These are phyloP conservation scores for Tapirus indicus DNA, from an alignment of 2,797 vertebrate genomes.

Conservation along the genomic window DNA sequence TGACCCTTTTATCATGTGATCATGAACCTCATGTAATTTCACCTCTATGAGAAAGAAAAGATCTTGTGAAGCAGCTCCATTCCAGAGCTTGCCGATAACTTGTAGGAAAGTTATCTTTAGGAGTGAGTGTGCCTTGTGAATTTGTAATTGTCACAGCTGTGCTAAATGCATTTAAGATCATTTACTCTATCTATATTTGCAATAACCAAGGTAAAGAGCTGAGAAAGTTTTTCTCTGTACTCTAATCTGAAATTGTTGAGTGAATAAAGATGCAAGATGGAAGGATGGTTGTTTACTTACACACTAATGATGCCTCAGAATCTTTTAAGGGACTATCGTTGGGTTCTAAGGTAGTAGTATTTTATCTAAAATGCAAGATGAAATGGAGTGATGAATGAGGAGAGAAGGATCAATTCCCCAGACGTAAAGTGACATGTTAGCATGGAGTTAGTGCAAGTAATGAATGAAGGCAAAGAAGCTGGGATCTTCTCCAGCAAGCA, in stretches of 20 bases:
- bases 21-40: not conserved
- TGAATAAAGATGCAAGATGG: not conserved
- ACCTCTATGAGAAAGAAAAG: not conserved
- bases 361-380: not conserved
- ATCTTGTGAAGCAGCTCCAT: not conserved
- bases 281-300: not conserved
- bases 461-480: fast-evolving
- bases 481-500: not conserved
- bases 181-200: not conserved
- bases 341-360: not conserved
- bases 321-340: not conserved
- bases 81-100: not conserved
- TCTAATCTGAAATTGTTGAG: not conserved
- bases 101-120: not conserved
- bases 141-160: not conserved
- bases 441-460: not conserved
- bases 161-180: not conserved
- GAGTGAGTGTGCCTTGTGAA: not conserved
- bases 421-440: too few species aligned
- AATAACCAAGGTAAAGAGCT: not conserved
- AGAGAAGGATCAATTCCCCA: not conserved
- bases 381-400: not conserved
- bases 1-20: not conserved
- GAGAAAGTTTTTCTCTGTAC: not conserved
- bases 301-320: not conserved